phyloP scores from a whole-genome alignment of 1,140 invertebrate genomes.

The Onthophagus taurus region DNA sequence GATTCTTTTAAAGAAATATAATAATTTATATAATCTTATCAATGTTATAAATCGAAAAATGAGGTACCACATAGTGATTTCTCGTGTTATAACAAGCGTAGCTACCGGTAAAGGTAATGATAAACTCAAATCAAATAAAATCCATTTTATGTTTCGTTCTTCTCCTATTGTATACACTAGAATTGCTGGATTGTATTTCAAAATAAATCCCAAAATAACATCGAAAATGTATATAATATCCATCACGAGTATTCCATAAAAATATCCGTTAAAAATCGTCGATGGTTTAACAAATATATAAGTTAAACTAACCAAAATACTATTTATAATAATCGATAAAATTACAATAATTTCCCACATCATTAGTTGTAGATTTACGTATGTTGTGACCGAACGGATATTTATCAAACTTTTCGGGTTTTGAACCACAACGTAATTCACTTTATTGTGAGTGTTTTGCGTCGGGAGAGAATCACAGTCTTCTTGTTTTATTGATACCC shows the following conservation, averaged over 20 bases:
- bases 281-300: neutral
- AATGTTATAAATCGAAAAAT: conserved; percentile 7
- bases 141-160: neutral
- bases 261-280: neutral
- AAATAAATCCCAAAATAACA: conserved; percentile 1
- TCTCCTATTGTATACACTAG: neutral
- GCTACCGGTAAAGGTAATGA: neutral
- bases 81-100: neutral
- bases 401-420: neutral
- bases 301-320: neutral
- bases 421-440: conserved; percentile 6
- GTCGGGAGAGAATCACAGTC: too few species aligned
- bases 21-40: conserved; percentile 2
- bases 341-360: neutral
- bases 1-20: neutral
- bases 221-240: conserved; percentile 4
- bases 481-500: conserved; percentile 8
- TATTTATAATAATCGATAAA: neutral
- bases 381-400: neutral
- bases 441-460: neutral
- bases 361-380: neutral
- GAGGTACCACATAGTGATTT: neutral
- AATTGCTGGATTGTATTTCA: neutral
- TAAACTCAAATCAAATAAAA: neutral
- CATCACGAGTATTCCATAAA: neutral